Evolutionary conservation across 2,113 vertebrate genomes (phyloP).

Genomic region (Caranx ignobilis): DNA sequence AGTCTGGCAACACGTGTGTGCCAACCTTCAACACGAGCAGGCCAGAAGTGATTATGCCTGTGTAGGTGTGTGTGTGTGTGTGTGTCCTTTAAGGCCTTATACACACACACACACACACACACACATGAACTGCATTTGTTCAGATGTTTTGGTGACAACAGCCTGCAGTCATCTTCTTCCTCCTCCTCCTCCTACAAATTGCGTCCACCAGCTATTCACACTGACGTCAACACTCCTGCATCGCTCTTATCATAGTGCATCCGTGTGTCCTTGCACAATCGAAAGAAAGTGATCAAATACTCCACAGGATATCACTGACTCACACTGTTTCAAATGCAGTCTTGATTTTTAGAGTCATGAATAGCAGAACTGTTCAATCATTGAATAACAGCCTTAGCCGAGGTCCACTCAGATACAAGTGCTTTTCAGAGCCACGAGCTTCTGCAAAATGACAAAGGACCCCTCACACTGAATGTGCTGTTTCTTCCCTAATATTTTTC

Average conservation of each 20-base stretch:
- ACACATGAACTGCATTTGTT: neutral
- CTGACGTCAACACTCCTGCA: slow-evolving; percentile 3
- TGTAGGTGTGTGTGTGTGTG: neutral
- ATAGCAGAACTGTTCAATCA: slow-evolving; percentile 22
- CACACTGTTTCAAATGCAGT: neutral
- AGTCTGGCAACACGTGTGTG: no score
- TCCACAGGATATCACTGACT: neutral
- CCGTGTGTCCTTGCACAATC: neutral
- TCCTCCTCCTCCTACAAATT: neutral
- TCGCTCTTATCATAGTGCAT: neutral
- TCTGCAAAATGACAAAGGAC: slow-evolving; percentile 41
- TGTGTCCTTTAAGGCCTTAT: neutral
- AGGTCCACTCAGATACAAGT: slow-evolving; percentile 8
- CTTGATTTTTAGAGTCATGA: neutral
- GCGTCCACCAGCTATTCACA: neutral
- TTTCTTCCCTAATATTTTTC: slow-evolving; percentile 40
- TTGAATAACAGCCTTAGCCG: neutral
- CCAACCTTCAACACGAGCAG: no score
- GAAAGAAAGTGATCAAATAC: slow-evolving; percentile 1
- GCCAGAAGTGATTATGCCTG: neutral
- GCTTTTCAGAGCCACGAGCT: slow-evolving; percentile 31
- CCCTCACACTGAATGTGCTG: slow-evolving; percentile 35
- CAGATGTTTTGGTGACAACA: neutral
- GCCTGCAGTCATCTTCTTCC: neutral
- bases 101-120: neutral